phyloP scores from a whole-genome alignment of 2,888 invertebrate genomes.

The Chaetogeoica ovagalla region DNA sequence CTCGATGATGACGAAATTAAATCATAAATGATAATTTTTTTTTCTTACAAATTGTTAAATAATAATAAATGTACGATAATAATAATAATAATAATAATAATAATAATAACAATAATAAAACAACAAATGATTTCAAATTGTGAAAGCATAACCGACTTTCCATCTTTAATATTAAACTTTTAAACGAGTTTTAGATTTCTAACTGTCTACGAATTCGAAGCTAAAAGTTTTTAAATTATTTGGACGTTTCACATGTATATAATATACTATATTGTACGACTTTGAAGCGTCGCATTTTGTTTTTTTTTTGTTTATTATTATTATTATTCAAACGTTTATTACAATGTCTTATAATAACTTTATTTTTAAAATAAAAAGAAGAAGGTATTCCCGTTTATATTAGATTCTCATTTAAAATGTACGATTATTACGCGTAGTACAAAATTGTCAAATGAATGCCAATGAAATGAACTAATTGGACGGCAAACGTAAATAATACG shows the following conservation, averaged over 20 bases:
- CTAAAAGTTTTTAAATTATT: conserved; percentile 38
- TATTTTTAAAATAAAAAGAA: neutral
- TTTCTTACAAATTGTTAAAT: no score
- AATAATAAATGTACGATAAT: no score
- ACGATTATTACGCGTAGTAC: neutral
- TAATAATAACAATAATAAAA: neutral
- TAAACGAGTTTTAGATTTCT: neutral
- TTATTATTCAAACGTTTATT: neutral
- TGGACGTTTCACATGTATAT: neutral
- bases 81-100: no score
- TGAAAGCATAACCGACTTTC: conserved; percentile 1
- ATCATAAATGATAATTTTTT: neutral
- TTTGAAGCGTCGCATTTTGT: neutral
- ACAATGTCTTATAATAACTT: neutral
- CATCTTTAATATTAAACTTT: conserved; percentile 22
- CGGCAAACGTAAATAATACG: no score
- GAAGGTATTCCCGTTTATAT: neutral
- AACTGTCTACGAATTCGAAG: conserved; percentile 11
- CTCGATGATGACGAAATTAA: no score
- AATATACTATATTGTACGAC: neutral
- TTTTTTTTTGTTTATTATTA: no score
- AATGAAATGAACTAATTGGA: no score
- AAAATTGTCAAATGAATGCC: neutral
- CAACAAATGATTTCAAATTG: neutral
- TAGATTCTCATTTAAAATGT: neutral